Base-by-base conservation (phyloP, 2,888 invertebrate species). In the Drosophila infuscata region DNA sequence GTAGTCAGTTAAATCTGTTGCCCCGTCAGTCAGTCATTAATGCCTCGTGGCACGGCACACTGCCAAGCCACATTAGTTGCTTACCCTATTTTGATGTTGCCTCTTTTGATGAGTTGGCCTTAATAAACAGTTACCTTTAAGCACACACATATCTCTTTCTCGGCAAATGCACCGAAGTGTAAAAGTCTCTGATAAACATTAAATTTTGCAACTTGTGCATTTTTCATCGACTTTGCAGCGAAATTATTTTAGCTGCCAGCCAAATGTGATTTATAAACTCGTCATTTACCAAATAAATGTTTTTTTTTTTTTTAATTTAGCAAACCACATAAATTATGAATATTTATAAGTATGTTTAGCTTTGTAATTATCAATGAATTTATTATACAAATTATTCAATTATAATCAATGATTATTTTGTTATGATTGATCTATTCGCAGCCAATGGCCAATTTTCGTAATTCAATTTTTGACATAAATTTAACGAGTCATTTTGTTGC, bases 21-120 rank as follows among this genome's bases (percentile, higher is more conserved):
- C 38, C 33, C 56, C 68, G 70, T 57, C 70, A 57, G 70, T 57
- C 70, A 57, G 70, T 70, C 68, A 68, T 68, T 68, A 68, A 58
- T 41, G 69, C 29, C 69, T 5, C 35, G 25, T 25, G 59, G 68
- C 71, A 38, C 25, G 54, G 70, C 70, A 67, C 49, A 69, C 38
- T 67, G 69, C 46, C 69, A 69, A 8, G 67, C 57, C 79, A 81
- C 79, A 87, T 89, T 84, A 79, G 82, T 70, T 83, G 74, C 58
- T 29, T 51, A 59, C 32, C 60, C 49, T 25, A 43, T 41, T 29
- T 43, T 29, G 25, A 30, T 54, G 36, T 54, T 33, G 9, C 30
- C 15, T 29, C n/a, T 3, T 36, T 89, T 83, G 87, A 89, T 83
- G 83, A 74, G 69, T 48, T 25, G 52, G 35, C 52, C 29, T 56